A percentile compares a stretch with the other conserved stretches of the same genome.
Evolutionary conservation across 2,797 vertebrate genomes (phyloP).

Genomic region (Neosilurus mollespiculum): DNA sequence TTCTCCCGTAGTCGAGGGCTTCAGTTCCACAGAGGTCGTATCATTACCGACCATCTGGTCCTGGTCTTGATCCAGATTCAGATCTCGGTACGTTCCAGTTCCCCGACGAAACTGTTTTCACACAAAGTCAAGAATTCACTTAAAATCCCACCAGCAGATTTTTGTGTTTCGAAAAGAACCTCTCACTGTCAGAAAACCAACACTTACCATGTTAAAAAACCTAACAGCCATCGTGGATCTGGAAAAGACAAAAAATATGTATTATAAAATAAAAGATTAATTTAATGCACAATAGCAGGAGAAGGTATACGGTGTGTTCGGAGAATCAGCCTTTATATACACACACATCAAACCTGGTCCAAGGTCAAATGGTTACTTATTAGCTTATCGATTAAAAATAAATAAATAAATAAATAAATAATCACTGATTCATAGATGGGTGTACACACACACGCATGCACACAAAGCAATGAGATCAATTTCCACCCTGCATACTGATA

Average conservation of each 20-base stretch:
- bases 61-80: background rate
- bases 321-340: background rate
- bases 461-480: background rate
- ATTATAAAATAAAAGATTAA: background rate
- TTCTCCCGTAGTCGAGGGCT: background rate
- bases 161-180: background rate
- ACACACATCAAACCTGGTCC: constrained; percentile 1
- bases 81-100: background rate
- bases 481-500: background rate
- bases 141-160: background rate
- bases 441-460: too few species aligned
- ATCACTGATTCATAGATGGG: background rate
- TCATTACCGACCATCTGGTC: background rate
- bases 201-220: constrained; percentile 76
- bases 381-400: constrained; percentile 7
- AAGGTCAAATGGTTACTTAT: constrained; percentile 30
- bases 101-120: constrained; percentile 12
- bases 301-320: background rate
- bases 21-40: constrained; percentile 11
- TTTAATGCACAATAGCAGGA: background rate
- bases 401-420: background rate
- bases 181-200: background rate
- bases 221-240: constrained; percentile 60
- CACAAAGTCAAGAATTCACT: background rate
- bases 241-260: background rate